Percentiles rank a stretch among this genome's conserved stretches.
Evolutionary conservation across 2,888 invertebrate species (phyloP).

Genomic region (Meliscaeva auricollis): DNA sequence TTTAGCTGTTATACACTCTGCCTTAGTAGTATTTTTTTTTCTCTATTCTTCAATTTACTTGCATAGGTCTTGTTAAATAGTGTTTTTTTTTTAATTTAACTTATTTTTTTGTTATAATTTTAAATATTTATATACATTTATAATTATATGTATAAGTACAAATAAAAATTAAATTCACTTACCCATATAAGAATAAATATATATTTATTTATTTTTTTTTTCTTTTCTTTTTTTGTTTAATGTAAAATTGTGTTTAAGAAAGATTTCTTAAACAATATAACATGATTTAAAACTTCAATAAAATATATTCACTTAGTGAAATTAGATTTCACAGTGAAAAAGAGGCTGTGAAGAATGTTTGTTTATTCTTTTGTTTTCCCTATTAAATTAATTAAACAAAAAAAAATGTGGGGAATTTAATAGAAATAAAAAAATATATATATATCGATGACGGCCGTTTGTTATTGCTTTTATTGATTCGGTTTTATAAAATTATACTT

Average conservation of each 20-base stretch:
- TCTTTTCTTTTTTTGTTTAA: constrained; percentile 28
- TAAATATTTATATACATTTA: constrained; percentile 45
- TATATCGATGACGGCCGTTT: constrained; percentile 71
- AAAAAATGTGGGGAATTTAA: not conserved
- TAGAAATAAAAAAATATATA: constrained; percentile 39
- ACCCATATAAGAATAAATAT: constrained; percentile 52
- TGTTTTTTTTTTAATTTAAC: constrained; percentile 45
- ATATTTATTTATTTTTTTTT: constrained; percentile 9
- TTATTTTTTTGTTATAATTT: constrained; percentile 1
- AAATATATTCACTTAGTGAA: constrained; percentile 68
- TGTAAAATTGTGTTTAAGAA: constrained; percentile 59
- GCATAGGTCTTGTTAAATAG: constrained; percentile 46
- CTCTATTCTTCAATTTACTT: constrained; percentile 39
- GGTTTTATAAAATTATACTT: constrained; percentile 30
- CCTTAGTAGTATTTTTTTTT: constrained; percentile 48
- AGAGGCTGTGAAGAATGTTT: constrained; percentile 61
- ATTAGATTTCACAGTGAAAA: constrained; percentile 62
- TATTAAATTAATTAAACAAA: constrained; percentile 38
- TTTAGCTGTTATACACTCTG: constrained; percentile 65
- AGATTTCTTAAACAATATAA: constrained; percentile 68
- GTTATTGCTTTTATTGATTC: constrained; percentile 54
- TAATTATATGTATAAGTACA: constrained; percentile 51
- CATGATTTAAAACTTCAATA: constrained; percentile 74
- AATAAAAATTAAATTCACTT: constrained; percentile 17
- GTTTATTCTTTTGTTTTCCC: constrained; percentile 23